Percentiles rank a stretch among this genome's conserved stretches.
Evolutionary conservation across 1,140 invertebrate species (phyloP).

Genomic region (Philaenus spumarius): DNA sequence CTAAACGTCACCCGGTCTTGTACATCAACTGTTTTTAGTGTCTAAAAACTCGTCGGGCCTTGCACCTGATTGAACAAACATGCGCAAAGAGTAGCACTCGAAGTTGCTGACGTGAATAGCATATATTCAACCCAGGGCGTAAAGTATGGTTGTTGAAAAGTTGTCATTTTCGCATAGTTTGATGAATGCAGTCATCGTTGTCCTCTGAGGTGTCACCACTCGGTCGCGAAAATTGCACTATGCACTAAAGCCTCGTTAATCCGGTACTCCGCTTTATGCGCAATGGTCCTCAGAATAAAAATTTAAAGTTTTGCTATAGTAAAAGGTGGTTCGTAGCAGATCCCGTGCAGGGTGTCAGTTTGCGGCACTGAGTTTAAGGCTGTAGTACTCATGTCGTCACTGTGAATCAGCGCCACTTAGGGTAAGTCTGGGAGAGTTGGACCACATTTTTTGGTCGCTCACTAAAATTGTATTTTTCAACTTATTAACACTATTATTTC

Average conservation of each 20-base stretch:
- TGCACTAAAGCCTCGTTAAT: neutral
- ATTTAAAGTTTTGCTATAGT: no score
- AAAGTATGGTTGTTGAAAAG: neutral
- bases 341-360: no score
- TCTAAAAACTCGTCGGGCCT: neutral
- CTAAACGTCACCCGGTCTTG: neutral
- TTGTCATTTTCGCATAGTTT: neutral
- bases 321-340: no score
- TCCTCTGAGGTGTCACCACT: conserved; percentile 24
- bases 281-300: no score
- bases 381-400: no score
- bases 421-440: no score
- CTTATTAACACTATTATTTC: no score
- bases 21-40: neutral
- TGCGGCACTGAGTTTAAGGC: no score
- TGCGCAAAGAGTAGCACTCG: neutral
- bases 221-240: neutral
- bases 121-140: conserved; percentile 28
- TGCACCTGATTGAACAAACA: neutral
- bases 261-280: neutral
- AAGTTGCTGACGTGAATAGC: neutral
- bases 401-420: no score
- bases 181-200: neutral
- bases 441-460: no score
- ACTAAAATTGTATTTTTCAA: no score